Evolutionary conservation across 1,140 invertebrate species (phyloP).

Genomic region (Vanessa atalanta): DNA sequence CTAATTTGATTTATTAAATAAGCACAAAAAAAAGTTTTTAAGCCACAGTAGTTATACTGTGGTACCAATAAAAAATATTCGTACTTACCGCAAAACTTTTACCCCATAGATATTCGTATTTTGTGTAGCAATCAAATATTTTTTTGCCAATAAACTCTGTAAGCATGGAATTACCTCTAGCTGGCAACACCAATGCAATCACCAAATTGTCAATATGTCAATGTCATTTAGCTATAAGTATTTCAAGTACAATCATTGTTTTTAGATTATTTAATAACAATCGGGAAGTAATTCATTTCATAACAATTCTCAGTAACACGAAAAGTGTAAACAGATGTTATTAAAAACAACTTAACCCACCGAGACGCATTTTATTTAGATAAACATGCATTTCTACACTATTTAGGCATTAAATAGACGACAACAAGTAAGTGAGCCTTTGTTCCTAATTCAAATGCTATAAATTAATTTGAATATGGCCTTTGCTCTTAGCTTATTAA

Average conservation of each 20-base stretch:
- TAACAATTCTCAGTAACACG: conserved; percentile 4
- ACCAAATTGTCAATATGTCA: conserved; percentile 21
- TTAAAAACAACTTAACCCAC: conserved; percentile 19
- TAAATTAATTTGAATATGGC: conserved; percentile 14
- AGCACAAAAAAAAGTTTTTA: too few relatives aligned
- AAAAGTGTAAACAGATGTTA: conserved; percentile 15
- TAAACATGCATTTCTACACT: conserved; percentile 15
- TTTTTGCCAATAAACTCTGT: too few relatives aligned
- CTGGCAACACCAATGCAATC: too few relatives aligned
- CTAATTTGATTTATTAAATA: too few relatives aligned
- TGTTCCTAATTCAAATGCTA: background rate
- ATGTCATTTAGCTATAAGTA: conserved; percentile 28
- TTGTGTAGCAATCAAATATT: too few relatives aligned
- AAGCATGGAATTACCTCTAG: too few relatives aligned
- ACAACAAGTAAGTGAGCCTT: conserved; percentile 18
- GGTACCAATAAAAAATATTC: too few relatives aligned
- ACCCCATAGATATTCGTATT: too few relatives aligned
- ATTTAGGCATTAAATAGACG: conserved; percentile 13
- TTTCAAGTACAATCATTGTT: conserved; percentile 3
- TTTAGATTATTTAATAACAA: conserved; percentile 17
- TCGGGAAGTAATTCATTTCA: conserved; percentile 9
- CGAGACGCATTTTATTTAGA: conserved; percentile 21
- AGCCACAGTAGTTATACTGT: too few relatives aligned
- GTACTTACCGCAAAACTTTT: too few relatives aligned
- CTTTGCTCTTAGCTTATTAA: background rate